These are phyloP conservation scores for Enteromius radiatus DNA, from an alignment of 2,797 vertebrate genomes.

Conservation along the genomic window DNA sequence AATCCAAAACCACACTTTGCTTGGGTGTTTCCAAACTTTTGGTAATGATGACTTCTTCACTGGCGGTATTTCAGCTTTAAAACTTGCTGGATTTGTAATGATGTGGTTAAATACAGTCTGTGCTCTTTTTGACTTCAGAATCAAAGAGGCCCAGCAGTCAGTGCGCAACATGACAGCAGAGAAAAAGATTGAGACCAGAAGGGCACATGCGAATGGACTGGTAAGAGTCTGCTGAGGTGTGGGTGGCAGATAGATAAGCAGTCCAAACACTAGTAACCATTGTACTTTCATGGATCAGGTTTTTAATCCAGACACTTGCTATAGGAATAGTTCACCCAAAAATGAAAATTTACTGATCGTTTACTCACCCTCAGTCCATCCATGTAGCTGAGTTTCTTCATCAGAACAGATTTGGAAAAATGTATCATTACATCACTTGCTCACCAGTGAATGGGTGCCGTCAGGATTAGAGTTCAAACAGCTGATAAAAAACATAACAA, in stretches of 20 bases:
- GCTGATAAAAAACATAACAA: background rate
- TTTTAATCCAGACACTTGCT: background rate
- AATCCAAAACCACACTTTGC: no score
- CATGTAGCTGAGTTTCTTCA: background rate
- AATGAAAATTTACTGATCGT: background rate
- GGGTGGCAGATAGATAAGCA: background rate
- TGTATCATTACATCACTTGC: background rate
- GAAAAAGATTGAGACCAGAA: conserved; percentile 95
- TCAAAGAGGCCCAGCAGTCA: conserved; percentile 89
- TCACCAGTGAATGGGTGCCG: background rate
- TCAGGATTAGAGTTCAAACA: background rate
- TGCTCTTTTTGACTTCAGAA: conserved; percentile 72
- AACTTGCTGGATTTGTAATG: background rate
- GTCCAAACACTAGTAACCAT: conserved; percentile 2
- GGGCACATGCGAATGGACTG: conserved; percentile 89
- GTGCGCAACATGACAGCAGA: conserved; percentile 91
- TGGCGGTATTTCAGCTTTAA: background rate
- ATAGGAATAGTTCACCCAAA: background rate
- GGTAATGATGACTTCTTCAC: background rate
- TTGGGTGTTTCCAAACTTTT: no score
- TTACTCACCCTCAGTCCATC: background rate
- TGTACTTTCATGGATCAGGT: background rate
- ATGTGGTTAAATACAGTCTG: background rate
- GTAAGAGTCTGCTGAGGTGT: conserved; percentile 71
- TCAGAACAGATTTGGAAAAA: background rate